Base-by-base conservation (phyloP, 2,113 vertebrate species). In the Myrmecophaga tridactyla region DNA sequence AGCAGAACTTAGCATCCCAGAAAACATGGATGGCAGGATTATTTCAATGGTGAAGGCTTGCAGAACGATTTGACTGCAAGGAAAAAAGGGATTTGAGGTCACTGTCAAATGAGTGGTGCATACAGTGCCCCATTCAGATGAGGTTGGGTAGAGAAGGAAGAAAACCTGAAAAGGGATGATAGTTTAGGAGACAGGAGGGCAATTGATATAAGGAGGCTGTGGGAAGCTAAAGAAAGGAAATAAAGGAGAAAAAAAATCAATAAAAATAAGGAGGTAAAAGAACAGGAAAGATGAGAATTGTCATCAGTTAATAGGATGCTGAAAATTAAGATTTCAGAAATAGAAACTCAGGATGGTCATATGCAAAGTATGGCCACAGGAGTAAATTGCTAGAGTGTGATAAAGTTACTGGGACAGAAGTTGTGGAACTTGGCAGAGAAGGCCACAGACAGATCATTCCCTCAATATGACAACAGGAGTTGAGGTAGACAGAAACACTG, bases 401-500 rank as follows among this genome's bases (percentile, higher is more conserved):
- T 20, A 73, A 77, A 82, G 21, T 89, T 69, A 80, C 23, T 23
- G 12, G 53, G 4, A 9, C 3, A 86, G 43, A 85, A 83, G 34
- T 56, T 53, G 31, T 87, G 65, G 25, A 21, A 53, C 72, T 39
- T 51, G 80, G 80, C 75, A 96, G 89, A 23, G 13, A 95, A 83
- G 34, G n/a, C 60, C 51, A 31, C 36, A 91, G 41, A 86, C 34
- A 94, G 76, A 94, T 63, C 58, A 76, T 80, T 29, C 62, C 82
- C 23, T 56, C 84, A 91, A 91, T 53, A 93, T 27, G 41, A 96
- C 34, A 94, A 67, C 0, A 92, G 85, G 73, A 95, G n/a, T 48
- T 96, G 97, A 97, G 97, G 96, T 90, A 94, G 92, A 86, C 95
- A 94, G 90, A 81, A 96, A 92, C 51, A 96, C 63, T 20, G 46